Percentiles rank a stretch among this genome's conserved stretches.
Evolutionary conservation across 2,797 vertebrate species (phyloP).

Genomic region (Neoniphon sammara): DNA sequence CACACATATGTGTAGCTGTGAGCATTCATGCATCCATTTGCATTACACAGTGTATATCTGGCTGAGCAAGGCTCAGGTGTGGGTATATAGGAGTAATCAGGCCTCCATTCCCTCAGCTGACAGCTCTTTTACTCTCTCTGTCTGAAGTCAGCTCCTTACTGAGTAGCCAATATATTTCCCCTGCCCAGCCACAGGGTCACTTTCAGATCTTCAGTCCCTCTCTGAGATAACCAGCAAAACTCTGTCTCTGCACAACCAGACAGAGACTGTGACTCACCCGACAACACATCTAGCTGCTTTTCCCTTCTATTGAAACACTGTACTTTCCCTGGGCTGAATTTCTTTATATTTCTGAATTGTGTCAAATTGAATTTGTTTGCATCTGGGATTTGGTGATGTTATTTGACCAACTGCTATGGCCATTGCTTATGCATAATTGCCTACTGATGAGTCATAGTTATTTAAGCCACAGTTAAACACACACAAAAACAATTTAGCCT

Average conservation of each 20-base stretch:
- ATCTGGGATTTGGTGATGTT: not conserved
- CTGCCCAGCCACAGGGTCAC: conserved; percentile 59
- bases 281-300: conserved; percentile 32
- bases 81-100: conserved; percentile 76
- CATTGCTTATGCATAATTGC: not conserved
- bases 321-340: not conserved
- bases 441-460: not conserved
- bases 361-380: not conserved
- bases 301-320: conserved; percentile 1
- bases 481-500: not conserved
- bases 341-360: not conserved
- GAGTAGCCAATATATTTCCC: conserved; percentile 78
- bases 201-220: conserved; percentile 58
- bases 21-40: conserved; percentile 14
- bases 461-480: not conserved
- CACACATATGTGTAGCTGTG: conserved; percentile 6
- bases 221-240: conserved; percentile 63
- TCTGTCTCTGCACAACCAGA: conserved; percentile 38
- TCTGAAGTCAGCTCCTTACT: conserved; percentile 73
- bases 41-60: conserved; percentile 14
- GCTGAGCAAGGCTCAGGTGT: conserved; percentile 74
- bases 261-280: conserved; percentile 17
- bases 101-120: conserved; percentile 75
- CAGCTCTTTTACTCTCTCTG: conserved; percentile 77
- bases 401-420: not conserved